Conservation (phyloP, 2,888 invertebrate species). For the Aricia artaxerxes region DNA sequence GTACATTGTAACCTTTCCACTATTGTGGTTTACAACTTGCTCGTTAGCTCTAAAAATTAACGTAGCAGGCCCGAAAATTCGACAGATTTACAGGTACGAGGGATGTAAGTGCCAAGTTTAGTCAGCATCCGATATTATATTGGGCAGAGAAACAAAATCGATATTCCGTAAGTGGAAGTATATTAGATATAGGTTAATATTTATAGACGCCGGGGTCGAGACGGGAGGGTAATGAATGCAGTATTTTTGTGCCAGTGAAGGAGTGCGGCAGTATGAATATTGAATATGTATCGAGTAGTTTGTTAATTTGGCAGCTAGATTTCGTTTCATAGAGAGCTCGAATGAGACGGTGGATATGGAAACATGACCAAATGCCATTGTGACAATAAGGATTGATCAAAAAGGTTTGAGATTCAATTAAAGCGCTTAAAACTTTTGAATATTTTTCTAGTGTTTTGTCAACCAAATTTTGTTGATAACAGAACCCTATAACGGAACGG, state of each 20-base stretch:
- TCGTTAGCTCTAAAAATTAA: not conserved
- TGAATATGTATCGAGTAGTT: not conserved
- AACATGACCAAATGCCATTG: too few species aligned
- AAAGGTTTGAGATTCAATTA: too few species aligned
- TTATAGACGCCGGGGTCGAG: not conserved
- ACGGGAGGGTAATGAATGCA: not conserved
- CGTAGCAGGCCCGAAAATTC: not conserved
- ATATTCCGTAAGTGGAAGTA: constrained; percentile 3
- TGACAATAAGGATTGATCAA: too few species aligned
- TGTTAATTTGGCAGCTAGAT: not conserved
- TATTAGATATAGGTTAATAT: not conserved
- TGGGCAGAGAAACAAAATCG: not conserved
- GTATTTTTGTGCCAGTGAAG: constrained; percentile 4
- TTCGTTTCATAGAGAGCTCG: not conserved
- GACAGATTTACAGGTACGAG: not conserved
- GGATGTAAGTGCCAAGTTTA: not conserved
- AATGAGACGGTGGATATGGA: too few species aligned
- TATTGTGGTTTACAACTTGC: not conserved
- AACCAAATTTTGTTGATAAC: too few species aligned
- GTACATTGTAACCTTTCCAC: not conserved
- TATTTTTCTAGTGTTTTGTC: too few species aligned
- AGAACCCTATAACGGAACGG: too few species aligned
- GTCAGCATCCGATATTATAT: not conserved
- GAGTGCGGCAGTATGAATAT: not conserved
- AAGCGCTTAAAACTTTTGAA: too few species aligned